Evolutionary conservation across 2,113 vertebrate genomes (phyloP).

Genomic region (Melanocharis versteri): DNA sequence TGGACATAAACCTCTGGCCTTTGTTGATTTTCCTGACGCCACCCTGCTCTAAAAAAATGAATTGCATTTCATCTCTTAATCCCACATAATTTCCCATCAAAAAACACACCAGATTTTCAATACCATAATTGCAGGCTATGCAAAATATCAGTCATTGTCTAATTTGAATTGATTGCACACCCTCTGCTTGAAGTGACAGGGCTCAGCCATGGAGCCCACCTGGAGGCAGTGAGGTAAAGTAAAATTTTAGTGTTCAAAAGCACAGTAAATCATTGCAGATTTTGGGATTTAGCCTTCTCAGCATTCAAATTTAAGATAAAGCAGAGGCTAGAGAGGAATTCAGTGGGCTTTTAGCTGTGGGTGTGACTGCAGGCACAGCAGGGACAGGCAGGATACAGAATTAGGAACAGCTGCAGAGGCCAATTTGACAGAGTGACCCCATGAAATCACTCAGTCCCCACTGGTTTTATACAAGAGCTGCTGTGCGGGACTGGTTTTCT

Average conservation of each 20-base stretch:
- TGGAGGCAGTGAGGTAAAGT: background rate
- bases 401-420: background rate
- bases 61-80: background rate
- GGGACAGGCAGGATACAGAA: background rate
- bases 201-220: background rate
- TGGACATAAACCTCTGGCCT: background rate
- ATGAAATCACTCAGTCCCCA: background rate
- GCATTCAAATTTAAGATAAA: background rate
- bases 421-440: background rate
- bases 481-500: background rate
- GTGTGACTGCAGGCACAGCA: background rate
- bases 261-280: background rate
- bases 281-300: background rate
- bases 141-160: background rate
- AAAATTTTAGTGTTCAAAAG: background rate
- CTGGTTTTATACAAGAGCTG: background rate
- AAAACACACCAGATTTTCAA: background rate
- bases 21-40: background rate
- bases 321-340: background rate
- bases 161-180: background rate
- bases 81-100: background rate
- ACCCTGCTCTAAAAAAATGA: background rate
- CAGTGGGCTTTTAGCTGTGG: background rate
- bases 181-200: background rate
- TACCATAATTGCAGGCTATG: background rate